phyloP scores from a whole-genome alignment of 2,113 vertebrate genomes.

The Pristiophorus japonicus region DNA sequence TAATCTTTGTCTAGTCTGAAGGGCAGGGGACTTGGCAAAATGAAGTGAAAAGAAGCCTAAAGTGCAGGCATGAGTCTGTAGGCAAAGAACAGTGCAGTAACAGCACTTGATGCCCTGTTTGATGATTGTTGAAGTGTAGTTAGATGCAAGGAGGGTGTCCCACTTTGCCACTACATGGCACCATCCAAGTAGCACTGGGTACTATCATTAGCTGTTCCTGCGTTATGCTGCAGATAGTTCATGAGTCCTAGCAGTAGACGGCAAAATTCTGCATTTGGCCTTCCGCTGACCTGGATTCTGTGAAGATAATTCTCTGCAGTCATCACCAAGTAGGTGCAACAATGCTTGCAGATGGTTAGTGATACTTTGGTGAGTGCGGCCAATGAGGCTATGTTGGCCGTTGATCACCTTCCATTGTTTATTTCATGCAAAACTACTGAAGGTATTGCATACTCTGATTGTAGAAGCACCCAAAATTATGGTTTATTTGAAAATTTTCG shows the following conservation, averaged over 20 bases:
- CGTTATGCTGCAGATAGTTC: neutral
- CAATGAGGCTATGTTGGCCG: neutral
- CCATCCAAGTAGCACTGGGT: neutral
- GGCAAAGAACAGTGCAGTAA: neutral
- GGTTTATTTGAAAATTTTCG: neutral
- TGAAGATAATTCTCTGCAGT: neutral
- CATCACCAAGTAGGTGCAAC: neutral
- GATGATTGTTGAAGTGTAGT: neutral
- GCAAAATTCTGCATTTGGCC: neutral
- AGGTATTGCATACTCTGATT: neutral
- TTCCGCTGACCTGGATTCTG: neutral
- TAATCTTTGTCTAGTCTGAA: neutral
- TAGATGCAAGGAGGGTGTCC: neutral
- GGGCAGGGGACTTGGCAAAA: neutral
- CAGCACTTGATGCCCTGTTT: neutral
- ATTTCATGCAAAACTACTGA: neutral
- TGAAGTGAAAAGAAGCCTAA: neutral
- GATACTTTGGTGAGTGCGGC: neutral
- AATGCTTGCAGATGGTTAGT: neutral
- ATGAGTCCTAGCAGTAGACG: neutral
- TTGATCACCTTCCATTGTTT: neutral
- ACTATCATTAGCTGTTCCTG: neutral
- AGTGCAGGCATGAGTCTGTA: neutral
- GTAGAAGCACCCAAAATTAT: neutral
- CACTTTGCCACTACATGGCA: neutral